Conservation (phyloP, 2,888 invertebrate species). For the Apodemia zela region DNA sequence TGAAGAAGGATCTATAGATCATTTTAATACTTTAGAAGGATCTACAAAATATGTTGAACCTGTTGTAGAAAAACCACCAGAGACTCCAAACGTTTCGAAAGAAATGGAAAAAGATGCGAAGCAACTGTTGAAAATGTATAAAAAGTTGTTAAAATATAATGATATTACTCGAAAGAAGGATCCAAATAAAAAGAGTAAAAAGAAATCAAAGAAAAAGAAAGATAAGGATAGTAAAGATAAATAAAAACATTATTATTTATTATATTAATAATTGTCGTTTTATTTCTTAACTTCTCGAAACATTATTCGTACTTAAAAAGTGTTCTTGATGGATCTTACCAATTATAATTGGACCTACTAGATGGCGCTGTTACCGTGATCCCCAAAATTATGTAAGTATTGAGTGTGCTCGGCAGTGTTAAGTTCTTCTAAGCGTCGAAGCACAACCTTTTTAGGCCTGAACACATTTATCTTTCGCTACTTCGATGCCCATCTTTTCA, state of each 20-base stretch:
- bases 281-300: neutral
- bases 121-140: conserved; percentile 70
- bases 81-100: conserved; percentile 31
- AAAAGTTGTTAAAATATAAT: conserved; percentile 63
- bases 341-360: no score
- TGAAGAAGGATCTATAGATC: conserved; percentile 76
- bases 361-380: no score
- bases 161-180: conserved; percentile 52
- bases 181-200: conserved; percentile 55
- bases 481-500: no score
- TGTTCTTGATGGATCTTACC: no score
- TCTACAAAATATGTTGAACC: conserved; percentile 62
- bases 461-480: no score
- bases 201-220: conserved; percentile 46
- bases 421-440: no score
- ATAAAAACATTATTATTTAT: neutral
- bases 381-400: no score
- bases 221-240: conserved; percentile 25
- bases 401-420: no score
- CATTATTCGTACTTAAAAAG: no score
- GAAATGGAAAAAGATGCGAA: conserved; percentile 69
- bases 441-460: no score
- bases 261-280: neutral
- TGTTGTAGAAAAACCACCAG: conserved; percentile 38
- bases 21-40: conserved; percentile 70